A percentile compares a stretch with the other conserved stretches of the same genome.
phyloP scores from a whole-genome alignment of 2,113 vertebrate genomes.

The Panthera tigris region DNA sequence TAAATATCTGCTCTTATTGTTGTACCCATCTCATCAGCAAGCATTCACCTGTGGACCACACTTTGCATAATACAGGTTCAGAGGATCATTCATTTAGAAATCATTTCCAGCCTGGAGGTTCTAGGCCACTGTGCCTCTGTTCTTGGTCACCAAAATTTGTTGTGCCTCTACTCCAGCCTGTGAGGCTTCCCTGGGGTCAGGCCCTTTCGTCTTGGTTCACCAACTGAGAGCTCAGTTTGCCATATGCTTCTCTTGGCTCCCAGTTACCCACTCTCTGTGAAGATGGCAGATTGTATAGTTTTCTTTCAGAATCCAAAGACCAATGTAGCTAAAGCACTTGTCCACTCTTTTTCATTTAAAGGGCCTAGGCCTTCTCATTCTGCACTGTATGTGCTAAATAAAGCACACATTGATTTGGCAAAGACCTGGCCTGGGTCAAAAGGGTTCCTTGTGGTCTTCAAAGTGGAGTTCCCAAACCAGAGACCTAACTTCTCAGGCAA shows the following conservation, averaged over 20 bases:
- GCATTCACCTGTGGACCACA: background rate
- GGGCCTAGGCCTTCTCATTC: background rate
- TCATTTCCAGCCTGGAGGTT: background rate
- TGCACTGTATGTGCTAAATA: background rate
- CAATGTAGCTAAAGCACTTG: background rate
- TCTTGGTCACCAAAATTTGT: background rate
- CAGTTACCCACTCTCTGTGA: background rate
- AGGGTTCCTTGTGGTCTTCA: background rate
- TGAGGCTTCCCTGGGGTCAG: background rate
- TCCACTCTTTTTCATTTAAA: background rate
- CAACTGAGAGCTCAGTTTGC: background rate
- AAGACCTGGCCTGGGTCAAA: background rate
- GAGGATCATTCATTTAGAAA: background rate
- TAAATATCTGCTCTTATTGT: background rate
- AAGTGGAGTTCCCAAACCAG: slow-evolving; percentile 11
- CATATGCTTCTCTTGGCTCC: background rate
- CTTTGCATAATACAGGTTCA: background rate
- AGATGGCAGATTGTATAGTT: background rate
- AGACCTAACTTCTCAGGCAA: background rate
- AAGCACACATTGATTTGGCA: background rate
- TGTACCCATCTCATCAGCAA: background rate
- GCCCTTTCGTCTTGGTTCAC: background rate
- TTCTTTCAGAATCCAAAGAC: background rate
- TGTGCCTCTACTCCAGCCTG: background rate
- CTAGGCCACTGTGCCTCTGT: background rate